These are phyloP conservation scores for Harmothoe impar DNA, from an alignment of 2,888 invertebrate genomes.

Conservation along the genomic window DNA sequence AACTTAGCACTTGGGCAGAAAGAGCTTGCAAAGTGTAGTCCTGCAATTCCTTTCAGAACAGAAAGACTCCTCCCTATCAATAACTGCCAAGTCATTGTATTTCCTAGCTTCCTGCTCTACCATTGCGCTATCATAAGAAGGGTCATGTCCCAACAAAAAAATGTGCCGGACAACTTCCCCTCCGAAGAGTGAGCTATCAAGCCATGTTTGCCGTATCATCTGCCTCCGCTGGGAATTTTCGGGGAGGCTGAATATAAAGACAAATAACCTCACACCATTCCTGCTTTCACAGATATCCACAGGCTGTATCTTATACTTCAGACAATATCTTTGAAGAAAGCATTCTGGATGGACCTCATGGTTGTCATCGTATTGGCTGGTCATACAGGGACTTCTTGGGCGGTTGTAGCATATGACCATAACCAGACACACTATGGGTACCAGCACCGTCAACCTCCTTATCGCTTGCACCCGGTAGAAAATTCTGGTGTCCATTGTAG, in stretches of 20 bases:
- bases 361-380: not conserved
- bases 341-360: not conserved
- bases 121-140: not conserved
- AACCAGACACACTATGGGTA: no score
- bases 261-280: not conserved
- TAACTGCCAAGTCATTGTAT: not conserved
- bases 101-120: not conserved
- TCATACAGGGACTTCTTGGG: no score
- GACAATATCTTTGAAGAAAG: no score
- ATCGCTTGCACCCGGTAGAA: no score
- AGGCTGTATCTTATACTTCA: not conserved
- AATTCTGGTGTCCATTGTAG: no score
- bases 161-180: not conserved
- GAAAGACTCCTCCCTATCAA: not conserved
- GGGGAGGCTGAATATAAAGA: not conserved
- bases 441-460: no score
- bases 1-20: constrained; percentile 17
- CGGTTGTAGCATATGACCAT: no score
- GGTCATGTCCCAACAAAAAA: not conserved
- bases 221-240: not conserved
- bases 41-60: no score
- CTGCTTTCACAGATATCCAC: not conserved
- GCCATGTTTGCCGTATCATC: not conserved
- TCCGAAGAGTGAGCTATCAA: not conserved
- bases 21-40: constrained; percentile 15